phyloP scores from a whole-genome alignment of 2,797 vertebrate genomes.

The Microchirus variegatus region DNA sequence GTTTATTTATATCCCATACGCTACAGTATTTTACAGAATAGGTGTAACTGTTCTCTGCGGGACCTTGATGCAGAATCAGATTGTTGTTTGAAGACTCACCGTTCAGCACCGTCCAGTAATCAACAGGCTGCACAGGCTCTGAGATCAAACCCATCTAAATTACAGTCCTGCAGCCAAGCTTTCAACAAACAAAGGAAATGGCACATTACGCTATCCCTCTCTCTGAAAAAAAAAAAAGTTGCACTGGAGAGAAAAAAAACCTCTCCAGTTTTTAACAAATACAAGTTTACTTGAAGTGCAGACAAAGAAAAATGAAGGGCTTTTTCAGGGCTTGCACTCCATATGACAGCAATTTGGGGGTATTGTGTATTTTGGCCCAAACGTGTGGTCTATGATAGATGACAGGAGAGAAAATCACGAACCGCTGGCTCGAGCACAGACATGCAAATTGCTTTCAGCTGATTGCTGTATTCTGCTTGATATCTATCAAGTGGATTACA shows the following conservation, averaged over 20 bases:
- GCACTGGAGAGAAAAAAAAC: conserved; percentile 67
- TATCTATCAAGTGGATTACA: conserved; percentile 86
- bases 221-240: conserved; percentile 71
- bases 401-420: conserved; percentile 89
- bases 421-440: conserved; percentile 84
- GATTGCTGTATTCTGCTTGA: conserved; percentile 85
- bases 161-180: conserved; percentile 70
- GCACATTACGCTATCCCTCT: conserved; percentile 77
- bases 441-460: conserved; percentile 93
- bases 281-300: conserved; percentile 88
- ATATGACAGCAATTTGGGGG: conserved; percentile 95
- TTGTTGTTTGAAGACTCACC: conserved; percentile 47
- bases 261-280: conserved; percentile 88
- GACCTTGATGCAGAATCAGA: conserved; percentile 38
- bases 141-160: conserved; percentile 66
- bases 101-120: conserved; percentile 43
- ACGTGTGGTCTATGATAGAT: conserved; percentile 89
- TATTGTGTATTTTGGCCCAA: conserved; percentile 92
- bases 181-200: conserved; percentile 84
- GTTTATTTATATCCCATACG: too few relatives aligned
- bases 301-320: conserved; percentile 83
- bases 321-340: conserved; percentile 85
- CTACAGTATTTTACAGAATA: too few relatives aligned
- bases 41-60: neutral
- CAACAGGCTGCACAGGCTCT: conserved; percentile 62